Evolutionary conservation across 2,113 vertebrate genomes (phyloP).

Genomic region (Phylloscopus whistleri): DNA sequence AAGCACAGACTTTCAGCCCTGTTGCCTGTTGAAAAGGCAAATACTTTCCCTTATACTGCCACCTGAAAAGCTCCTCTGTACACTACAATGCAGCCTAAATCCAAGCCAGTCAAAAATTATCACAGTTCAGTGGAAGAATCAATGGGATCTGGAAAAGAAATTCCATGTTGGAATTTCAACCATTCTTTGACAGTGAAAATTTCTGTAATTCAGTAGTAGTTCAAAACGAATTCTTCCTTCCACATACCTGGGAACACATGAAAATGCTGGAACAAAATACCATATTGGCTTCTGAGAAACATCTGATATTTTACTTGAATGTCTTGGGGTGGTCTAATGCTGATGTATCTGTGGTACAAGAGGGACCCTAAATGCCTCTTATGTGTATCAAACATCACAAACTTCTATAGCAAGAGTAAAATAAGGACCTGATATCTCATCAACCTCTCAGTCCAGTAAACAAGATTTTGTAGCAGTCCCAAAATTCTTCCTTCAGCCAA

Average conservation of each 20-base stretch:
- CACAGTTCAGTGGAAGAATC: not conserved
- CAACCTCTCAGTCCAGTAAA: not conserved
- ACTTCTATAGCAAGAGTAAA: not conserved
- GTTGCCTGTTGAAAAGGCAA: not conserved
- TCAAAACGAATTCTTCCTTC: not conserved
- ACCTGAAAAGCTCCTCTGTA: not conserved
- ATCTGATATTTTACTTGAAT: not conserved
- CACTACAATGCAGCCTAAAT: not conserved
- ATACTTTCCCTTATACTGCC: not conserved
- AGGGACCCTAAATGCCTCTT: not conserved
- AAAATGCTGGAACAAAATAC: not conserved
- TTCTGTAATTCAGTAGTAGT: not conserved
- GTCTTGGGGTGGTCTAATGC: not conserved
- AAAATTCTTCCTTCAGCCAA: not conserved
- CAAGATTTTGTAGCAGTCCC: not conserved
- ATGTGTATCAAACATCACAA: not conserved
- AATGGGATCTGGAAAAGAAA: not conserved
- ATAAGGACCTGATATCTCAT: not conserved
- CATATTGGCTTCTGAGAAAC: not conserved
- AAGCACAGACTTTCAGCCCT: not conserved
- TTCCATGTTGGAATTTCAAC: not conserved
- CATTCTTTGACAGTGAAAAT: not conserved
- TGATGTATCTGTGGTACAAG: not conserved
- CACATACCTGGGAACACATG: not conserved
- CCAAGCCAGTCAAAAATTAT: not conserved